Evolutionary conservation across 2,113 vertebrate genomes (phyloP), one percentile per base, ranked within the genome.

Genomic region (Herpetotheres cachinnans): DNA sequence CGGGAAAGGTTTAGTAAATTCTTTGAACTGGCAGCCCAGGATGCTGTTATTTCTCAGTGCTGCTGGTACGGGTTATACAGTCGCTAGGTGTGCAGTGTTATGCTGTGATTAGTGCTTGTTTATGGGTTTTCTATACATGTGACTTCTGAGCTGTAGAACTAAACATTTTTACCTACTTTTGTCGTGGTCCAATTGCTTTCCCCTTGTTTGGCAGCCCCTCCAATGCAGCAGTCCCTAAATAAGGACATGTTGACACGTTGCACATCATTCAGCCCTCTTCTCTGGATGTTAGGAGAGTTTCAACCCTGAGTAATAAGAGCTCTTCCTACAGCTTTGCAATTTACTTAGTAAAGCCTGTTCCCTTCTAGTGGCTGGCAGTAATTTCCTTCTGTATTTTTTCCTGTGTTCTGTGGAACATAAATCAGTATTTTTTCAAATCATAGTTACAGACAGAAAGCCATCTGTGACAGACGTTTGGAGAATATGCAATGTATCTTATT

Each of bases 381-480:
- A 82, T 93, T 89, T 67, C 65, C 69, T 78, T 93, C 81, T 86
- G 58, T 93, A 82, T 90, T 95, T 97, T 93, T 72, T 70, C 56
- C 61, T 47, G n/a, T 86, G 61, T 89, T 95, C 69, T 76, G 42
- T 78, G 65, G 81, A 94, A 88, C 66, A 90, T n/a, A 89, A 67
- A 93, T 82, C 83, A 87, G 73, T 87, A 86, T 86, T 95, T 95
- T 95, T 91, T 93, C 71, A 95, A 94, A 91, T 71, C 78, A 29
- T 40, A 79, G 62, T 94, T 90, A 69, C 62, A 93, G 83, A 89
- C 79, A 96, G 94, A 97, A 91, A 96, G 65, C 94, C 94, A 97
- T 94, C 93, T 94, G 95, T 89, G 78, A 73, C 58, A 90, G 87
- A 86, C 87, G 81, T 95, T 95, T 97, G 95, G 89, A 92, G 96